Base-by-base conservation (phyloP, 2,888 invertebrate genomes). In the Omphaloscelis lunosa region DNA sequence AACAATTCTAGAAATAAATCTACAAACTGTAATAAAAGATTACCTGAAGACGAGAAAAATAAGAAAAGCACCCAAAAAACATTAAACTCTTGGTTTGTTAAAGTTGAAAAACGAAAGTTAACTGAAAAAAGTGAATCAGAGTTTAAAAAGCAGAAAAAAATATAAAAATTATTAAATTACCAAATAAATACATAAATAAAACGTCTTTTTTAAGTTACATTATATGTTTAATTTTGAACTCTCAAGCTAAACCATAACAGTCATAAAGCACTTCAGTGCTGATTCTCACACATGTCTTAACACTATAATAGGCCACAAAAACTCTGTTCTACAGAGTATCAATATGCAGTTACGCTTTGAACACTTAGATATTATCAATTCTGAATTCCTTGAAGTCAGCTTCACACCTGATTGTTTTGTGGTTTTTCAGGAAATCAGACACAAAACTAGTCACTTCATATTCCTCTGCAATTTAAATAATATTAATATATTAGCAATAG, bases 1-100 rank as follows among this genome's bases (percentile, higher is more conserved):
- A 98, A 98, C 90, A 98, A 98, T 91, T 97, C 98, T 0, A 96
- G 97, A 76, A 97, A 98, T 91, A 98, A 98, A 93, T 96, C 95
- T 48, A 90, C 93, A 0, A 94, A 97, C 77, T 97, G 97, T 85
- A 97, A 97, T 88, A 97, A 97, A 86, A 97, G 95, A 56, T 85
- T 96, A 59, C 73, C 86, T 58, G 71, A 88, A 20, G 90, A 92
- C 74, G 92, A 93, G 68, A 95, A 94, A 85, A 91, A 91, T 81
- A 90, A 75, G 58, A 82, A 86, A 74, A 91, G 61, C n/a, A 76
- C 93, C 83, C 96, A 97, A 91, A 96, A 94, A 88, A 94, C 97
- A 83, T 88, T 97, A 86, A 96, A 94, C 84, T 90, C 93, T 0
- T 97, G 96, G 94, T 94, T 97, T 84, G 89, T 87, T 58, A 93